A percentile compares a stretch with the other conserved stretches of the same genome.
Conservation (phyloP, 2,113 vertebrate genomes). For the Pseudopipra pipra region DNA sequence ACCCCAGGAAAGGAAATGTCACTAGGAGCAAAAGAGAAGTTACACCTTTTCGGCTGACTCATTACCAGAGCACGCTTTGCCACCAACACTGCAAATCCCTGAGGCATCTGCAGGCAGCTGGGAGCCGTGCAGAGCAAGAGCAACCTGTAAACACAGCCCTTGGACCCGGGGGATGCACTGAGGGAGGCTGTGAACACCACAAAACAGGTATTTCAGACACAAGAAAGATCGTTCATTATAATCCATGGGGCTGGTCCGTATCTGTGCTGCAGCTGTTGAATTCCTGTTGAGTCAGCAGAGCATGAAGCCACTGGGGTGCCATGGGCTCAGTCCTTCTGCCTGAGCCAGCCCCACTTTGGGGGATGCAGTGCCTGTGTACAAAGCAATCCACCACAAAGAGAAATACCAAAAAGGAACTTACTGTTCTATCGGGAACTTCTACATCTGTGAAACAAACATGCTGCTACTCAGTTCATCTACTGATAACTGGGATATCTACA, state of each 20-base stretch:
- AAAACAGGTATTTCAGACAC: background rate
- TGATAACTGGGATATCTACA: constrained; percentile 84
- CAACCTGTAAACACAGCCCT: background rate
- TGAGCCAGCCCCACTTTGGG: background rate
- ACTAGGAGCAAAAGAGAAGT: background rate
- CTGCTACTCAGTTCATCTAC: constrained; percentile 84
- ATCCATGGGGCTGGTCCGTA: rapidly evolving
- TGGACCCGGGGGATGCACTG: background rate
- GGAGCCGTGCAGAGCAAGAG: background rate
- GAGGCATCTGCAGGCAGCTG: constrained; percentile 24
- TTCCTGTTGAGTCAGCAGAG: background rate
- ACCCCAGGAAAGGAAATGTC: background rate
- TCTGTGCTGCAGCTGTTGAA: background rate
- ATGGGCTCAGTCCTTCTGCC: background rate
- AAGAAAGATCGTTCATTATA: background rate
- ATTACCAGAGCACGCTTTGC: background rate
- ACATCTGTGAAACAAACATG: constrained; percentile 87
- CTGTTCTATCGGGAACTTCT: constrained; percentile 77
- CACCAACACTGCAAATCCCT: background rate
- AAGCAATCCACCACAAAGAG: constrained; percentile 24
- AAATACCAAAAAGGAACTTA: constrained; percentile 73
- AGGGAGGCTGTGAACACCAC: background rate
- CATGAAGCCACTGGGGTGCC: background rate
- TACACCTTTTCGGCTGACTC: constrained; percentile 32
- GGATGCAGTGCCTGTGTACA: background rate